These are phyloP conservation scores for Paralichthys olivaceus DNA, from an alignment of 2,113 vertebrate genomes.

Conservation along the genomic window DNA sequence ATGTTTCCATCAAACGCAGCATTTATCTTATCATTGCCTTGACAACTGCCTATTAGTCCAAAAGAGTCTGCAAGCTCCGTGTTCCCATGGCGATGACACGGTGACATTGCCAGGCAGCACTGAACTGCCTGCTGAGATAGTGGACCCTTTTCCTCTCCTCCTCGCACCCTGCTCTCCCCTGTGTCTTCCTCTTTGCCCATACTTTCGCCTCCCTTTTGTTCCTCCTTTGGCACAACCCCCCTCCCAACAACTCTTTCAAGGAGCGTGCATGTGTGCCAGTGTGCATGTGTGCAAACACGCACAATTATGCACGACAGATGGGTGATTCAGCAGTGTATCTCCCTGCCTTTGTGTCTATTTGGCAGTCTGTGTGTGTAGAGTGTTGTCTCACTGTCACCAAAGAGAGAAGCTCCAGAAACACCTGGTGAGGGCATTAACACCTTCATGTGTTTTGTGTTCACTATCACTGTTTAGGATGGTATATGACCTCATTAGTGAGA, in stretches of 20 bases:
- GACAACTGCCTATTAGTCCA: slow-evolving; percentile 85
- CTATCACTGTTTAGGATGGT: background rate
- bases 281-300: slow-evolving; percentile 24
- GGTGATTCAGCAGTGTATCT: slow-evolving; percentile 35
- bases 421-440: slow-evolving; percentile 18
- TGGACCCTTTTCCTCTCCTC: slow-evolving; percentile 56
- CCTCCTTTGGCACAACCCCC: slow-evolving; percentile 40
- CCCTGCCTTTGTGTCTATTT: slow-evolving; percentile 21
- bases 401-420: slow-evolving; percentile 15
- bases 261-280: slow-evolving; percentile 1
- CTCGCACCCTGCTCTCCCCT: slow-evolving; percentile 42
- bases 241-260: slow-evolving; percentile 52
- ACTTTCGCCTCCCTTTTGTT: slow-evolving; percentile 37
- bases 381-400: slow-evolving; percentile 7
- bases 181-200: slow-evolving; percentile 42
- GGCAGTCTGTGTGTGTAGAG: slow-evolving; percentile 1
- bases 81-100: slow-evolving; percentile 82
- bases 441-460: slow-evolving; percentile 1
- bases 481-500: slow-evolving; percentile 26
- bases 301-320: slow-evolving; percentile 35
- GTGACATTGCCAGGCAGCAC: slow-evolving; percentile 81
- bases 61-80: slow-evolving; percentile 67
- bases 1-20: slow-evolving; percentile 82
- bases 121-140: slow-evolving; percentile 69
- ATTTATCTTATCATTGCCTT: slow-evolving; percentile 85